Conservation (phyloP, 2,888 invertebrate species). For the Machimus rusticus region DNA sequence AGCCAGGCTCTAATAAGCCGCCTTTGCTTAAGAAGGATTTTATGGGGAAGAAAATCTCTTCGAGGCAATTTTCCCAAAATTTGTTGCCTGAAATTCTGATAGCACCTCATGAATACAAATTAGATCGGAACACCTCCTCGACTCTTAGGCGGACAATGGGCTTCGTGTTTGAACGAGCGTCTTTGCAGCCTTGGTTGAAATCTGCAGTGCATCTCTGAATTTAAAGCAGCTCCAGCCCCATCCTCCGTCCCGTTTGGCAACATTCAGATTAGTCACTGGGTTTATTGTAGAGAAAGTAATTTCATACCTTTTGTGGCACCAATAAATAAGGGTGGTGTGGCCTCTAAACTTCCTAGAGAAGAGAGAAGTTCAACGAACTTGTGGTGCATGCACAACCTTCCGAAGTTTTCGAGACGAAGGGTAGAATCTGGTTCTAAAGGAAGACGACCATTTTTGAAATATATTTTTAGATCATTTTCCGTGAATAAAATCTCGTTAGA, state of each 20-base stretch:
- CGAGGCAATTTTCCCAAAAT: background rate
- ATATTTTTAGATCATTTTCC: background rate
- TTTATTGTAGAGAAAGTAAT: background rate
- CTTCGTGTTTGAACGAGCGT: background rate
- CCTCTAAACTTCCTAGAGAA: background rate
- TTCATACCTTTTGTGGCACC: background rate
- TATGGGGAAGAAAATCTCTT: background rate
- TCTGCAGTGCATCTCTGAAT: background rate
- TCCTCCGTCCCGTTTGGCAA: background rate
- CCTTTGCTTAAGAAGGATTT: background rate
- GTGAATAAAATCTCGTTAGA: background rate
- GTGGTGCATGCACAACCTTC: background rate
- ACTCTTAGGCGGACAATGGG: background rate
- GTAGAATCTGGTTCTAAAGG: background rate
- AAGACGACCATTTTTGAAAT: background rate
- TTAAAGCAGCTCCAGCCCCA: background rate
- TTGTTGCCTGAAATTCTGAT: slow-evolving; percentile 10
- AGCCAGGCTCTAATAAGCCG: background rate
- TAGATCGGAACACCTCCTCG: background rate
- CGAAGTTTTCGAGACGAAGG: background rate
- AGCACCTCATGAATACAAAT: slow-evolving; percentile 25
- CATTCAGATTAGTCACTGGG: background rate
- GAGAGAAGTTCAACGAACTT: background rate
- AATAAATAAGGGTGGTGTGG: background rate
- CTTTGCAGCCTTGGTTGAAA: background rate